Evolutionary conservation across 2,797 vertebrate genomes (phyloP).

Genomic region (Megalops cyprinoides): DNA sequence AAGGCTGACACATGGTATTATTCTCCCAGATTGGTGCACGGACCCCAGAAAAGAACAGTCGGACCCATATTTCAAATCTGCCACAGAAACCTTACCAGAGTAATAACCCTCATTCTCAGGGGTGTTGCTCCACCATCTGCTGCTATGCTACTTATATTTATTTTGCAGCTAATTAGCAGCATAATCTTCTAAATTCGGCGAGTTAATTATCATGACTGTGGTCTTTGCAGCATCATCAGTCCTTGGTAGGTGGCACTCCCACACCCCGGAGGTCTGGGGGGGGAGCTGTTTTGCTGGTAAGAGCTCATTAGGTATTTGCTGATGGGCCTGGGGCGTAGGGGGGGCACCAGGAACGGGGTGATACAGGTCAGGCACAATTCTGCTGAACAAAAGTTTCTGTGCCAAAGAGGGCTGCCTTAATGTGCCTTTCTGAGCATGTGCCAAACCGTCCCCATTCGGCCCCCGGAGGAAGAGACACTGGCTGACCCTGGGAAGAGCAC

Average conservation of each 20-base stretch:
- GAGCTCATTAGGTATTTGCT: slow-evolving; percentile 98
- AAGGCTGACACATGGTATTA: slow-evolving; percentile 83
- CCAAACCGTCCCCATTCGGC: too few species aligned
- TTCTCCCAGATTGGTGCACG: slow-evolving; percentile 89
- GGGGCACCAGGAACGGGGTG: too few species aligned
- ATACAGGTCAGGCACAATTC: too few species aligned
- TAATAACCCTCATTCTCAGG: slow-evolving; percentile 99
- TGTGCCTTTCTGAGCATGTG: too few species aligned
- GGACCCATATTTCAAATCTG: slow-evolving; percentile 99
- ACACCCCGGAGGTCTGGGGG: slow-evolving; percentile 81
- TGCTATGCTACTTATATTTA: slow-evolving; percentile 99
- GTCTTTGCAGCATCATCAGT: slow-evolving; percentile 99
- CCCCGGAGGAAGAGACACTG: too few species aligned
- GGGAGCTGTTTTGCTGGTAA: slow-evolving; percentile 65
- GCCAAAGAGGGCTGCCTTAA: too few species aligned
- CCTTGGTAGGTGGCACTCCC: slow-evolving; percentile 96
- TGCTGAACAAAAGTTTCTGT: too few species aligned
- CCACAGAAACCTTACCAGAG: slow-evolving; percentile 97
- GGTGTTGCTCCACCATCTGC: slow-evolving; percentile 99
- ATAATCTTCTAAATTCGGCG: slow-evolving; percentile 99
- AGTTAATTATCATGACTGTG: slow-evolving; percentile 99
- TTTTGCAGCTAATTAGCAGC: slow-evolving; percentile 99
- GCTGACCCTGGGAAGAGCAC: too few species aligned
- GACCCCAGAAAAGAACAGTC: slow-evolving; percentile 82
- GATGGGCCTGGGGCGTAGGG: slow-evolving; percentile 89